phyloP scores from a whole-genome alignment of 2,797 vertebrate species.

The Anguilla obscura region DNA sequence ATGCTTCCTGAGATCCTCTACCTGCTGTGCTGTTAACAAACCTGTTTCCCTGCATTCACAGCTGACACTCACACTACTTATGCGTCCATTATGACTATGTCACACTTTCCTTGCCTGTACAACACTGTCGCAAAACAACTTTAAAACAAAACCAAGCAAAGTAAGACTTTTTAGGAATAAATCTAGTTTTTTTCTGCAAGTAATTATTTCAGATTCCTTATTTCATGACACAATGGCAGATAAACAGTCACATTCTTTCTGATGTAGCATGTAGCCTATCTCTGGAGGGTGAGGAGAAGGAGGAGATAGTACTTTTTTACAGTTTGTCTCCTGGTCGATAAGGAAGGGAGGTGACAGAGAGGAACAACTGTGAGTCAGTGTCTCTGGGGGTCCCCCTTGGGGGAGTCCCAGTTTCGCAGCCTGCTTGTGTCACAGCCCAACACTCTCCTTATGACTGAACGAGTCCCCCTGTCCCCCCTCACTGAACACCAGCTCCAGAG shows the following conservation, averaged over 20 bases:
- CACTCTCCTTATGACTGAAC: neutral
- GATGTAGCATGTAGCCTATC: neutral
- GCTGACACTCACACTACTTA: neutral
- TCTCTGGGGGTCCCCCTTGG: slow-evolving; percentile 29
- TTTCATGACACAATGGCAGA: neutral
- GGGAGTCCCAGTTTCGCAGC: slow-evolving; percentile 17
- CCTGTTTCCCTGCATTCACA: slow-evolving; percentile 8
- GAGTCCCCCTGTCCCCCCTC: neutral
- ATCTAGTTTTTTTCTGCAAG: neutral
- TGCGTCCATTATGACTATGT: neutral
- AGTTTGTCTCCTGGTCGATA: neutral
- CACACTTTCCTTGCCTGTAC: neutral
- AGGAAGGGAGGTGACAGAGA: neutral
- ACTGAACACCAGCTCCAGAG: neutral
- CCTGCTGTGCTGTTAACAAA: neutral
- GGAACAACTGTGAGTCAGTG: slow-evolving; percentile 8
- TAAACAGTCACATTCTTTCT: neutral
- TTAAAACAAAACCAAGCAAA: neutral
- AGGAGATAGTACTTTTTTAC: neutral
- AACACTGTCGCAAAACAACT: neutral
- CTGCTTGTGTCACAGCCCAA: slow-evolving; percentile 24
- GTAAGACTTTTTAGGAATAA: neutral
- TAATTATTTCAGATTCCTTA: slow-evolving; percentile 5
- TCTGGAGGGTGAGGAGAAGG: neutral
- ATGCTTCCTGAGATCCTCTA: slow-evolving; percentile 12